These are phyloP conservation scores for Athalia cordata DNA, from an alignment of 2,888 invertebrate genomes.

Conservation along the genomic window DNA sequence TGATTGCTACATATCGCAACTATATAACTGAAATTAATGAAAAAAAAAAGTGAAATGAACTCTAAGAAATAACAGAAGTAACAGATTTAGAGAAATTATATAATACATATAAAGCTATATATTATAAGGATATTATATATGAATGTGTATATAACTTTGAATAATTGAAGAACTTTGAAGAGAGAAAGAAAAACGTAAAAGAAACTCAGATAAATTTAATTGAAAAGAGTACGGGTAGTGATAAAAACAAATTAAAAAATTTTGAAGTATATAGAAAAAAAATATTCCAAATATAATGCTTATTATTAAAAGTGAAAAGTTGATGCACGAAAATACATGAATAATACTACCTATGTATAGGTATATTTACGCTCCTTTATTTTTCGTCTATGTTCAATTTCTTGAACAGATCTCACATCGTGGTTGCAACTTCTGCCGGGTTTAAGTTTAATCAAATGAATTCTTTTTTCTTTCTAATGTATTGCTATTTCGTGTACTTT, in stretches of 20 bases:
- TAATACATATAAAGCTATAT: background rate
- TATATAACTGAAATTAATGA: constrained; percentile 21
- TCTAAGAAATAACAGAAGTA: too few species aligned
- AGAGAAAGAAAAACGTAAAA: constrained; percentile 3
- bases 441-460: background rate
- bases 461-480: background rate
- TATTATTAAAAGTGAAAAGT: background rate
- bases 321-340: constrained; percentile 27
- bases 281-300: constrained; percentile 36
- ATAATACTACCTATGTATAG: background rate
- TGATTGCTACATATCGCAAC: constrained; percentile 67
- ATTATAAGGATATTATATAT: constrained; percentile 3
- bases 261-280: background rate
- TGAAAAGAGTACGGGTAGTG: constrained; percentile 43
- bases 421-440: constrained; percentile 38
- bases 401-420: constrained; percentile 58
- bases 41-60: background rate
- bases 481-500: constrained; percentile 22
- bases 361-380: constrained; percentile 11
- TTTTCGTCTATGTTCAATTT: constrained; percentile 43
- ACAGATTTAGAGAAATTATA: background rate
- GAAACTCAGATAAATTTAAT: constrained; percentile 27
- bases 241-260: too few species aligned
- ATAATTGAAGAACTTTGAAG: too few species aligned
- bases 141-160: background rate